Evolutionary conservation across 2,888 invertebrate genomes (phyloP), one percentile per base, ranked within the genome.

Genomic region (Eupithecia insigniata): DNA sequence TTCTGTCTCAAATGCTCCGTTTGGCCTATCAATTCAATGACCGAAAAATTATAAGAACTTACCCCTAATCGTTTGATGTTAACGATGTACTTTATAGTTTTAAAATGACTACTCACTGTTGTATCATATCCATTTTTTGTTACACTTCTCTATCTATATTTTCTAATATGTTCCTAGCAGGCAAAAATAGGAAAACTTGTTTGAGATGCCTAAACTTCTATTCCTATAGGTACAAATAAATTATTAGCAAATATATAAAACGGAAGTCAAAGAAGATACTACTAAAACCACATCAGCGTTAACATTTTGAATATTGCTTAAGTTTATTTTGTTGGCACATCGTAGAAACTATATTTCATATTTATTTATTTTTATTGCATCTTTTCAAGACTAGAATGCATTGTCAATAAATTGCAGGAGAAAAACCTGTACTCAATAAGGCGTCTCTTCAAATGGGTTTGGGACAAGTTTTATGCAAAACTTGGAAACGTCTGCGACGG

Each of bases 391-490:
- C n/a, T 73, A 36, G 65, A 65, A 72, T 70, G 75, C 71, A 75
- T 75, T 71, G 74, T 80, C 85, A 79, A 89, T 89, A 90, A 88
- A 90, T 90, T 88, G 78, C 69, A 70, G 67, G 60, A 71, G 72
- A 77, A 78, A 75, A 76, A 78, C 73, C 74, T 74, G 71, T 70
- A 71, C 79, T 79, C 77, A 72, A 79, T 79, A 74, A 74, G 79
- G 81, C 78, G 80, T 89, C 87, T 88, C 87, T 86, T 90, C 87
- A 88, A 87, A 90, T 87, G 87, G 85, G 83, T 88, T 85, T 76
- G 83, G 82, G 85, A 84, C 83, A 85, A 86, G 82, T 86, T 91
- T 86, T 84, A 88, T 89, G 87, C 84, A 87, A 85, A 90, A 86
- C 84, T 87, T 85, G 81, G 80, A 80, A 89, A 85, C 89, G 90